Evolutionary conservation across 2,888 invertebrate species (phyloP), one percentile per base, ranked within the genome.

Genomic region (Stratiomys singularior): DNA sequence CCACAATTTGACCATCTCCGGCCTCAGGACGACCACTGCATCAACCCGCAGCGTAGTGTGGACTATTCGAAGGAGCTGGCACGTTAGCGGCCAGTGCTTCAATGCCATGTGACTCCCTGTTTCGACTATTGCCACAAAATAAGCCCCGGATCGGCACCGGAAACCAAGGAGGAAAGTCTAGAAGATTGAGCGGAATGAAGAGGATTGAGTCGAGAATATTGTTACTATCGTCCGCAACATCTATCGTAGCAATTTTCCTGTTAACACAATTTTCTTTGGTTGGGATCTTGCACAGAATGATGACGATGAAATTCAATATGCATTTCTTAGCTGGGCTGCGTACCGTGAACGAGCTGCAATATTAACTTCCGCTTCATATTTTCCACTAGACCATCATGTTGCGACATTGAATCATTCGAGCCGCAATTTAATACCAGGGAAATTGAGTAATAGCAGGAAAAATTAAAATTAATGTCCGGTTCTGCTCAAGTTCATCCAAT

Each of bases 211-310:
- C 58, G 4, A 25, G 25, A 23, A 11, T 60, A 60, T 9, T 60
- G 58, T 18, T 25, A 25, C 25, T 25, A 11, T 9, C n/a, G 52
- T 60, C 60, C 15, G 28, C 30, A 28, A 64, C 15, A 28, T 21
- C 28, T 30, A 67, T 67, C 67, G 28, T 44, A 44, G 67, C 67
- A 67, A 67, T 67, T 67, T 67, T 67, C 67, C 67, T 67, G 44
- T 67, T 67, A 67, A 67, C 44, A 28, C 23, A 37, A 67, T 67
- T 37, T 37, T 37, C 37, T 37, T 5, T 37, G 37, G 37, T 37
- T 37, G 37, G 37, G 9, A 37, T 37, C 37, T 37, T 37, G 37
- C 37, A 37, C 37, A 37, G 37, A 37, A 37, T 37, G 5, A 9
- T 9, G 9, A 9, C 37, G 3, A 37, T 37, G 9, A 37, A 37